Conservation (phyloP, 2,113 vertebrate species). For the Sialia sialis region DNA sequence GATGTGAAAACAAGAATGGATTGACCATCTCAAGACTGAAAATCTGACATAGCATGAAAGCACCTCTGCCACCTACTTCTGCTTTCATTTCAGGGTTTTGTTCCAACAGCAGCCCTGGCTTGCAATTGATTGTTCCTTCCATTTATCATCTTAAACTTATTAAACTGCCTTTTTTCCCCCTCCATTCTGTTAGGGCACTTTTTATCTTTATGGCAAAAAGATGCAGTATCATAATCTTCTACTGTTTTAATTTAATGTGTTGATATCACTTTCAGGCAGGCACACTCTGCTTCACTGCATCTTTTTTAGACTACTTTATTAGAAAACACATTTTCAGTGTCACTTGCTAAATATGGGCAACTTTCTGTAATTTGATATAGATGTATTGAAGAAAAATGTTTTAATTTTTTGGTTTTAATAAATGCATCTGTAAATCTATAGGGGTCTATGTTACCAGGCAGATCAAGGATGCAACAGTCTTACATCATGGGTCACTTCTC, state of each 20-base stretch:
- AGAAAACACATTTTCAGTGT: not conserved
- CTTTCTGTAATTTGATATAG: not conserved
- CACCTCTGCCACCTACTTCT: not conserved
- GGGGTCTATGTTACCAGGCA: not conserved
- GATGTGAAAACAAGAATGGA: not conserved
- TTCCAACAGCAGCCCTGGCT: not conserved
- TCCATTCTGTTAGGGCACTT: not conserved
- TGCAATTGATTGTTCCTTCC: not conserved
- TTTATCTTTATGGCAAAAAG: not conserved
- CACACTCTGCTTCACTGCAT: not conserved
- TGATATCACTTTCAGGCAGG: not conserved
- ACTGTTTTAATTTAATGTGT: not conserved
- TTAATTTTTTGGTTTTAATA: not conserved
- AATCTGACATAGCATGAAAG: not conserved
- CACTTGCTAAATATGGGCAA: not conserved
- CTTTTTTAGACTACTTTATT: not conserved
- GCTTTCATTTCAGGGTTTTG: not conserved
- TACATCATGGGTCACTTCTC: not conserved
- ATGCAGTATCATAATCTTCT: not conserved
- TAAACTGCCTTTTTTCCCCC: not conserved
- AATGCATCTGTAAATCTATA: not conserved
- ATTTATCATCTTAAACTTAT: not conserved
- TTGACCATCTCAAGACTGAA: not conserved
- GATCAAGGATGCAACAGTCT: not conserved
- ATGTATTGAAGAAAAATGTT: not conserved